Evolutionary conservation across 37 sponge, comb jelly and placozoan species (phyloP).

Genomic region (Spongilla lacustris): DNA sequence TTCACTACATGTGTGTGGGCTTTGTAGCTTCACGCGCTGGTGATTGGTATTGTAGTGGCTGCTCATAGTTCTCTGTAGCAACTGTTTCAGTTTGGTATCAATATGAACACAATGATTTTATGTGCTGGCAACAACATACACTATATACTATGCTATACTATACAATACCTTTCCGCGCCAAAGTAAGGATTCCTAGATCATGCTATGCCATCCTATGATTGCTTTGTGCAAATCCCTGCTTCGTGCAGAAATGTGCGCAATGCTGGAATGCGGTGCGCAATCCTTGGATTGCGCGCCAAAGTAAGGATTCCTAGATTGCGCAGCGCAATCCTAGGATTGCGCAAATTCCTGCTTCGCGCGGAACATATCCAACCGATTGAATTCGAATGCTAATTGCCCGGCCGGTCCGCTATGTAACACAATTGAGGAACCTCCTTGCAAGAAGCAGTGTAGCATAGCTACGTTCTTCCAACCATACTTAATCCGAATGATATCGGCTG

Average conservation of each 20-base stretch:
- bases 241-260: not conserved
- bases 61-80: not conserved
- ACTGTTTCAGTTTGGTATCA: not conserved
- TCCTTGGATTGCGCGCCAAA: constrained; percentile 1
- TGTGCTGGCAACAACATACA: not conserved
- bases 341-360: not conserved
- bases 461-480: too few species aligned
- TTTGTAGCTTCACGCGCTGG: not conserved
- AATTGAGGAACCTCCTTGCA: too few species aligned
- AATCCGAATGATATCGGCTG: too few species aligned
- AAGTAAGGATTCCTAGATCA: too few species aligned
- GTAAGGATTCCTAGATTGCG: not conserved
- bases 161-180: too few species aligned
- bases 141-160: too few species aligned
- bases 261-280: not conserved
- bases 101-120: constrained; percentile 1
- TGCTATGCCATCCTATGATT: too few species aligned
- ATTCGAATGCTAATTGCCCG: too few species aligned
- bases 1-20: constrained; percentile 20
- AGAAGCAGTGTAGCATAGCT: too few species aligned
- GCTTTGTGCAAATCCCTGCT: too few species aligned
- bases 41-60: not conserved
- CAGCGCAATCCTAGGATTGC: not conserved
- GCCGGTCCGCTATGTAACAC: too few species aligned
- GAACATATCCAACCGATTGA: constrained; percentile 27